Evolutionary conservation across 2,113 vertebrate species (phyloP).

Genomic region (Thryonomys swinderianus): DNA sequence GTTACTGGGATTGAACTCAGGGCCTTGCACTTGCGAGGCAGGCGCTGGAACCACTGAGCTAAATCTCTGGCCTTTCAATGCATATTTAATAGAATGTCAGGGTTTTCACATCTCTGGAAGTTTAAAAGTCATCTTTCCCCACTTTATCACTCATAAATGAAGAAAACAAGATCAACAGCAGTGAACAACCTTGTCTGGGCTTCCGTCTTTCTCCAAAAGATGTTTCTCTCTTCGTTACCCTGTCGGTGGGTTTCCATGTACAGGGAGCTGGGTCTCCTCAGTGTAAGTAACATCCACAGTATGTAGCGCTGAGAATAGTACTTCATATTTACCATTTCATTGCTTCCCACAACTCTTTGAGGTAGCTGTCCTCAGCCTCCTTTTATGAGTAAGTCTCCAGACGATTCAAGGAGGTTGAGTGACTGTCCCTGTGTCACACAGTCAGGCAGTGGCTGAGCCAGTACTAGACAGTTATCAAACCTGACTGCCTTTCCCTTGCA

Average conservation of each 20-base stretch:
- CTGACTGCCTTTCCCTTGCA: background rate
- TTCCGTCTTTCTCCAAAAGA: slow-evolving; percentile 21
- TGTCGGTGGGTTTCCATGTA: background rate
- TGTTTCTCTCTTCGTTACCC: background rate
- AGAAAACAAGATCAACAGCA: background rate
- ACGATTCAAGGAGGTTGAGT: background rate
- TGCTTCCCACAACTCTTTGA: background rate
- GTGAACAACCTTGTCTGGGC: background rate
- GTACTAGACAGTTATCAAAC: background rate
- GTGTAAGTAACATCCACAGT: background rate
- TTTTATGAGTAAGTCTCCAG: background rate
- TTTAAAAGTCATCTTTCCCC: background rate
- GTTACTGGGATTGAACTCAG: too few species aligned
- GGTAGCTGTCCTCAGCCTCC: background rate
- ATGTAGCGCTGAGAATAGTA: background rate
- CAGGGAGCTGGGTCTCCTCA: background rate
- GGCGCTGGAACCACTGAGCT: too few species aligned
- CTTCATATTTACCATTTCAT: background rate
- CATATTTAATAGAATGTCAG: background rate
- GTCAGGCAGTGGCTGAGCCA: background rate
- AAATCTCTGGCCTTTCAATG: too few species aligned
- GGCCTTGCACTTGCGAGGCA: too few species aligned
- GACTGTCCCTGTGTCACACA: background rate
- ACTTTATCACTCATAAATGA: background rate
- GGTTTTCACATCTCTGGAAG: background rate